These are phyloP conservation scores for Nemapogon koenigi DNA, from an alignment of 2,888 invertebrate genomes.

Conservation along the genomic window DNA sequence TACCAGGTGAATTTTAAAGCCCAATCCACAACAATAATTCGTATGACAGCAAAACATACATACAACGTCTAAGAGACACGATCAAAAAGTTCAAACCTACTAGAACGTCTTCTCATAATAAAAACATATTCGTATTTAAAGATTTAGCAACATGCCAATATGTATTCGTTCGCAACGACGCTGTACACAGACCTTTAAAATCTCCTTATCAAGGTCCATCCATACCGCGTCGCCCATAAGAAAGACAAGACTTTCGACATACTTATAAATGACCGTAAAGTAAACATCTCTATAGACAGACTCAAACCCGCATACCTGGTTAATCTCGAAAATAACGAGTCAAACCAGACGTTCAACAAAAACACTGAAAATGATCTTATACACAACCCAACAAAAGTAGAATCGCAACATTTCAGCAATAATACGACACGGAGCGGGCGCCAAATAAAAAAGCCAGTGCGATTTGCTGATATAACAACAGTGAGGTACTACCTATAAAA, in stretches of 20 bases:
- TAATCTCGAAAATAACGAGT: neutral
- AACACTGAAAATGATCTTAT: too few species aligned
- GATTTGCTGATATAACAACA: neutral
- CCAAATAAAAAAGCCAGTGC: neutral
- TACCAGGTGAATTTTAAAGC: conserved; percentile 16
- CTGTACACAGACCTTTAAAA: conserved; percentile 17
- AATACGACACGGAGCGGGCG: neutral
- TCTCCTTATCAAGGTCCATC: conserved; percentile 19
- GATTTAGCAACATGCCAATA: conserved; percentile 14
- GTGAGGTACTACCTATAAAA: neutral
- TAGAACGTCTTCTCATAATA: neutral
- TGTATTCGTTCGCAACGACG: conserved; percentile 20
- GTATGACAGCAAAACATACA: neutral
- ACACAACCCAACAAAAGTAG: too few species aligned
- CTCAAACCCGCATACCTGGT: conserved; percentile 19
- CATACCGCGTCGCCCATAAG: conserved; percentile 15
- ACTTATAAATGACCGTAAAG: conserved; percentile 11
- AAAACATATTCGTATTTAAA: conserved; percentile 7
- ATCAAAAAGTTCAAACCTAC: conserved; percentile 9
- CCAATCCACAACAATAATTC: neutral
- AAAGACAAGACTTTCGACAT: conserved; percentile 14
- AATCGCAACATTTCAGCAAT: neutral
- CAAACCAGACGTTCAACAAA: too few species aligned
- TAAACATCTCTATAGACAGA: conserved; percentile 17
- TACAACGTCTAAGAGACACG: conserved; percentile 4